phyloP scores from a whole-genome alignment of 2,888 invertebrate genomes.

The Nomada flava region DNA sequence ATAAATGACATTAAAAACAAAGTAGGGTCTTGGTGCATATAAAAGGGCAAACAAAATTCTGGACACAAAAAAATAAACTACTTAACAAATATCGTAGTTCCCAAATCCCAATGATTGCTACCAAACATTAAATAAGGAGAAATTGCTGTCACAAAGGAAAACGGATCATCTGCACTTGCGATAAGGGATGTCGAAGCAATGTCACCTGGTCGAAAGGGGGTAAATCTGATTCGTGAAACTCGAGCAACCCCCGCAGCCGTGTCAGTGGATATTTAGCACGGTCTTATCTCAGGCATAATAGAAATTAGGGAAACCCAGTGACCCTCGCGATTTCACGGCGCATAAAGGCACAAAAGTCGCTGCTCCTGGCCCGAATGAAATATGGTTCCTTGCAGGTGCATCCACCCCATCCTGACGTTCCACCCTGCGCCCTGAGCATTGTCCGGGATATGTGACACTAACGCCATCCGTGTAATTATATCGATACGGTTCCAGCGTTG shows the following conservation, averaged over 20 bases:
- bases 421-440: slow-evolving; percentile 59
- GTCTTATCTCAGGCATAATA: slow-evolving; percentile 65
- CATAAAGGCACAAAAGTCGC: slow-evolving; percentile 68
- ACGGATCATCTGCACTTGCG: not conserved
- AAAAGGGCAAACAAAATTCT: no score
- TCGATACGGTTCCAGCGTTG: slow-evolving; percentile 73
- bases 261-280: slow-evolving; percentile 47
- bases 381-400: slow-evolving; percentile 73
- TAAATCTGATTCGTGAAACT: not conserved
- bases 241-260: not conserved
- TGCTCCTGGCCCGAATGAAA: slow-evolving; percentile 60
- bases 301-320: slow-evolving; percentile 69
- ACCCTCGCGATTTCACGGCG: slow-evolving; percentile 68
- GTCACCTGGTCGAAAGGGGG: slow-evolving; percentile 23
- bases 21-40: no score
- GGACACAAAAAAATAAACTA: no score
- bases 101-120: not conserved
- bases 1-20: no score
- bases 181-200: not conserved
- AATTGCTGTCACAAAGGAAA: not conserved
- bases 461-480: slow-evolving; percentile 79
- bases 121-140: not conserved
- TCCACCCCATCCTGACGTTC: slow-evolving; percentile 48
- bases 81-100: no score
- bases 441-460: slow-evolving; percentile 76